Evolutionary conservation across 2,797 vertebrate genomes (phyloP), one percentile per base, ranked within the genome.

Genomic region (Phylloscopus collybita): DNA sequence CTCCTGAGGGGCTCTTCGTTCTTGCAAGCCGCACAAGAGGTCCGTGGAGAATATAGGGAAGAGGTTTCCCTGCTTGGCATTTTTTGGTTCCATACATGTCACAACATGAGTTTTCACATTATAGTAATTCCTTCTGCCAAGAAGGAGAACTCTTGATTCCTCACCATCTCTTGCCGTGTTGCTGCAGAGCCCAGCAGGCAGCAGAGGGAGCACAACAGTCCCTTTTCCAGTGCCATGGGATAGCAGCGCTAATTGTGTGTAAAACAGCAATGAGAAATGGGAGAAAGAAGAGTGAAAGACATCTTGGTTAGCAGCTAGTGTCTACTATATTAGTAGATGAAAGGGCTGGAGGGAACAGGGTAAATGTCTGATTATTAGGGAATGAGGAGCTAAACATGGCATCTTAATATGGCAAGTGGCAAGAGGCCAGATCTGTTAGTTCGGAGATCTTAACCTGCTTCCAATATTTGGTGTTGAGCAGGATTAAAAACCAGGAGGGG

Each of bases 121-220:
- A 1, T 7, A 17, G 22, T 19, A 13, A 6, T 12, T 54, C 36
- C 45, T 84, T 38, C 38, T 66, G 71, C 61, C 9, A 16, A 13
- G 40, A 40, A 42, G 62, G 21, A 86, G 67, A 36, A 27, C 16
- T 57, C 16, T 27, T 20, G n/a, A 9, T 82, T 71, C 61, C 81
- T 89, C 40, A 2, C 10, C 6, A 5, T 5, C 13, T 18, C 11
- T 40, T 17, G 82, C 38, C 3, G 0, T 44, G 65, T 3, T 95
- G 95, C 92, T 95, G 94, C 91, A 83, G 59, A 94, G 90, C 80
- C 47, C 82, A 14, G 87, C 90, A 88, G 96, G 78, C 96, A 88
- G 96, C 69, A 97, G 96, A 96, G 96, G 96, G 96, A 97, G 96
- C 94, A 92, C 95, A 59, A 56, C 80, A 18, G 60, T 81, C 76